Conservation (phyloP, 2,888 invertebrate species). For the Harpalus rufipes region DNA sequence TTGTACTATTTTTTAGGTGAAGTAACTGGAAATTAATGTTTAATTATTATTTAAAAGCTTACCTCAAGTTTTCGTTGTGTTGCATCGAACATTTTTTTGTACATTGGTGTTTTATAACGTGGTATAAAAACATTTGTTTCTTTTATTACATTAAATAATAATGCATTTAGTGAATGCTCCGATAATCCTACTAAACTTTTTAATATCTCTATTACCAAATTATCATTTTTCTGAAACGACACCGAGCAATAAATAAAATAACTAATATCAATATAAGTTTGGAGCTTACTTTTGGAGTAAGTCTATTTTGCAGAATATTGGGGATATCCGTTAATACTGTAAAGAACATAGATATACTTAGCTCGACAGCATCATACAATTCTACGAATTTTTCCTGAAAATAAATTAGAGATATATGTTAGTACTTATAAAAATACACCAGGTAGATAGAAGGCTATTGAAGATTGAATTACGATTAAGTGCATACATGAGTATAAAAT, state of each 20-base stretch:
- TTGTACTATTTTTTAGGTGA: too few species aligned
- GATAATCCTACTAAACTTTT: constrained; percentile 75
- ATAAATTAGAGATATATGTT: constrained; percentile 34
- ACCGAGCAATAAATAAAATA: background rate
- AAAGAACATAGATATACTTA: constrained; percentile 78
- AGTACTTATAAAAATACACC: too few species aligned
- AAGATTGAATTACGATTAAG: too few species aligned
- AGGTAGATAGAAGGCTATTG: too few species aligned
- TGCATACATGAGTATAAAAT: too few species aligned
- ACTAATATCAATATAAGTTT: constrained; percentile 7
- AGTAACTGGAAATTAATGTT: background rate
- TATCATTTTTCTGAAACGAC: constrained; percentile 72
- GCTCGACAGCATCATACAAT: constrained; percentile 79
- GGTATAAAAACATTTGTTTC: constrained; percentile 77
- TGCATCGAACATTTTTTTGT: constrained; percentile 73
- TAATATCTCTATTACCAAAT: constrained; percentile 72
- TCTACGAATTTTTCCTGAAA: constrained; percentile 78
- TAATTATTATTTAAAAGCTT: constrained; percentile 68
- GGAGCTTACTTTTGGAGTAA: constrained; percentile 77
- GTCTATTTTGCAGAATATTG: constrained; percentile 78
- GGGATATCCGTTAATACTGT: constrained; percentile 79
- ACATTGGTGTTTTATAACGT: constrained; percentile 71
- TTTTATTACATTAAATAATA: constrained; percentile 77
- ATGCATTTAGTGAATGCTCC: constrained; percentile 77
- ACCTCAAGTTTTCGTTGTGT: constrained; percentile 77